Percentiles rank a stretch among this genome's conserved stretches.
These are phyloP conservation scores for Galerucella calmariensis DNA, from an alignment of 2,888 invertebrate species.

Conservation along the genomic window DNA sequence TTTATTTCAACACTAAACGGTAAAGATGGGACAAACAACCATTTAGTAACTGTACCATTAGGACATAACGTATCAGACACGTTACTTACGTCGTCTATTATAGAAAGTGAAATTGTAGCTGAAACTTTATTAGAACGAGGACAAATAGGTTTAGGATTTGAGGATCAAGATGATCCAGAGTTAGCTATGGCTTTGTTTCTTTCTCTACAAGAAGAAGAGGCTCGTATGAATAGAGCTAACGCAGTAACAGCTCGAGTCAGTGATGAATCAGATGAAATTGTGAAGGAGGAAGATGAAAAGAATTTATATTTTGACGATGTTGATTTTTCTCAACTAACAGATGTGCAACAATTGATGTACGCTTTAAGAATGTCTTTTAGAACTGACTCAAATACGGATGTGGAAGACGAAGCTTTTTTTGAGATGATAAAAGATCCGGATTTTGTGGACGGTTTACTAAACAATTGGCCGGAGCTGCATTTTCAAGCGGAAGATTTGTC, in stretches of 20 bases:
- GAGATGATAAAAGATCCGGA: constrained; percentile 96
- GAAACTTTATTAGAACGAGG: constrained; percentile 79
- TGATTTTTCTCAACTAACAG: constrained; percentile 79
- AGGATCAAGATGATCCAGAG: constrained; percentile 99
- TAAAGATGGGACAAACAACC: constrained; percentile 85
- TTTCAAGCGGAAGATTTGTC: constrained; percentile 89
- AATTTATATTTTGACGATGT: constrained; percentile 74
- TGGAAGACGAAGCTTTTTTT: constrained; percentile 82
- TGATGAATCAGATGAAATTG: neutral
- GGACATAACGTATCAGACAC: constrained; percentile 96
- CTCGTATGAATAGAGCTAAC: neutral
- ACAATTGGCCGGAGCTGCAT: constrained; percentile 96
- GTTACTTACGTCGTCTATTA: constrained; percentile 92
- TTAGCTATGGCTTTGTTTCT: constrained; percentile 93
- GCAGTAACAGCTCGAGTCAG: neutral
- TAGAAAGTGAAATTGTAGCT: constrained; percentile 89
- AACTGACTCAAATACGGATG: constrained; percentile 80
- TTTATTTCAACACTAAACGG: constrained; percentile 97
- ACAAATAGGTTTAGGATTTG: constrained; percentile 96
- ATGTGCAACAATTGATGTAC: neutral
- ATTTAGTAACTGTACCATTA: constrained; percentile 96
- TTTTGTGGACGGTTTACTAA: constrained; percentile 91
- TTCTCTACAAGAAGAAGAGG: constrained; percentile 84
- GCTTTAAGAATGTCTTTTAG: constrained; percentile 94
- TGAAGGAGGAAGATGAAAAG: constrained; percentile 39